phyloP scores from a whole-genome alignment of 64 coral and sea anemone species.

The Stylophora pistillata region DNA sequence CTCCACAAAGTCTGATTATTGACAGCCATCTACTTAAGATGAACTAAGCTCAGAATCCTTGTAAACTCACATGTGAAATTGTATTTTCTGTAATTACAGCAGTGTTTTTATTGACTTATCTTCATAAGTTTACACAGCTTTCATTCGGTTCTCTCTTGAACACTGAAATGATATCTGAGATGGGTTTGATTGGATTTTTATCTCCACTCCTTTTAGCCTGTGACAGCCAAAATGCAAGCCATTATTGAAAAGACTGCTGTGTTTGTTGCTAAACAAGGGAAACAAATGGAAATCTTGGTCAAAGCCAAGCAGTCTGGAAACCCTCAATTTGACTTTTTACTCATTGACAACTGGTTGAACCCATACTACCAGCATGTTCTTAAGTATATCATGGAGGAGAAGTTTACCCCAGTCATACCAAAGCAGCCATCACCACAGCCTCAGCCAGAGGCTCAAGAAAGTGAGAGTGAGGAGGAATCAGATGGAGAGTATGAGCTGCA shows the following conservation, averaged over 20 bases:
- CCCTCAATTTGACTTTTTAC: slow-evolving; percentile 97
- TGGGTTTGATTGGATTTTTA: not conserved
- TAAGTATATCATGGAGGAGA: slow-evolving; percentile 72
- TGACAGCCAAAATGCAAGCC: slow-evolving; percentile 90
- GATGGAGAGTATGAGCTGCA: slow-evolving; percentile 96
- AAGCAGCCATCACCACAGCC: slow-evolving; percentile 40
- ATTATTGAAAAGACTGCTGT: slow-evolving; percentile 94
- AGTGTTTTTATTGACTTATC: too few species aligned
- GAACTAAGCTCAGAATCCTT: too few species aligned
- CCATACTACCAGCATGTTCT: slow-evolving; percentile 94
- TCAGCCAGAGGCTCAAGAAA: slow-evolving; percentile 39
- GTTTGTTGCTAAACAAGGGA: slow-evolving; percentile 89
- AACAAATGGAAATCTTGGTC: slow-evolving; percentile 97
- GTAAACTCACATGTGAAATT: too few species aligned
- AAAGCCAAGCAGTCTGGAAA: slow-evolving; percentile 99
- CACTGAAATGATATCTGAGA: not conserved
- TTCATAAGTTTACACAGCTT: too few species aligned
- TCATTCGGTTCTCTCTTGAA: not conserved
- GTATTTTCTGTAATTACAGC: too few species aligned
- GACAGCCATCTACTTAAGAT: too few species aligned
- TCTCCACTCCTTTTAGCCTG: slow-evolving; percentile 63
- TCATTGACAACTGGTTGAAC: slow-evolving; percentile 91
- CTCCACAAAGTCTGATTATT: too few species aligned
- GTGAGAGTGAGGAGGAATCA: slow-evolving; percentile 75
- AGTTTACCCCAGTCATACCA: slow-evolving; percentile 55